phyloP scores from a whole-genome alignment of 2,797 vertebrate genomes.

The Esox lucius region DNA sequence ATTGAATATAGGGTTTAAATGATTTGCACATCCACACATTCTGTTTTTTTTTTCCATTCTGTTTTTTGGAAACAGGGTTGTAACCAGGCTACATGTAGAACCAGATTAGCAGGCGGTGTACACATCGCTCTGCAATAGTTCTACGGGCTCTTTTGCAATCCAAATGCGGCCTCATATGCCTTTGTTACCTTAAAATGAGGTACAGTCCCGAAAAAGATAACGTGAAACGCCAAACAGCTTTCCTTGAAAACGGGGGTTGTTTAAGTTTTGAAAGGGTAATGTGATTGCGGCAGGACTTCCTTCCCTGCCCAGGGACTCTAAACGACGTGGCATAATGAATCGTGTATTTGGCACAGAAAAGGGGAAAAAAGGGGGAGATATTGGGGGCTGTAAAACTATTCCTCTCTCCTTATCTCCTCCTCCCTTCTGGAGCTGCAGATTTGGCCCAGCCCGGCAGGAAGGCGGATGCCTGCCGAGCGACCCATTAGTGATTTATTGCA shows the following conservation, averaged over 20 bases:
- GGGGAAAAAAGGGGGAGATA: background rate
- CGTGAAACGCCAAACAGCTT: background rate
- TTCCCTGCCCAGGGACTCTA: background rate
- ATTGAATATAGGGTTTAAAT: no score
- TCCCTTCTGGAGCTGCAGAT: conserved; percentile 3
- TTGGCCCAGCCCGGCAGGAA: background rate
- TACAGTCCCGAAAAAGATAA: background rate
- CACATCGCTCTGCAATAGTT: background rate
- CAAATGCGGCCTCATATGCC: background rate
- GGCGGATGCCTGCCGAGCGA: background rate
- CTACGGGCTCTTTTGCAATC: background rate
- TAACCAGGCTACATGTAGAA: background rate
- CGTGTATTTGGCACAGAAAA: background rate
- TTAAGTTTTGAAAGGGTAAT: background rate
- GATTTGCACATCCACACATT: no score
- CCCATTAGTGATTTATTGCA: conserved; percentile 7
- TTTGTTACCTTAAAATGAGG: background rate
- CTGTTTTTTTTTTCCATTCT: no score
- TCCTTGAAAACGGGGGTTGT: background rate
- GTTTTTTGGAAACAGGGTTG: background rate
- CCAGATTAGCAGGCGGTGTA: background rate
- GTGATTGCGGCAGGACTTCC: background rate
- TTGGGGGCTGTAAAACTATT: background rate
- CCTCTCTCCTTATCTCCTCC: conserved; percentile 4
- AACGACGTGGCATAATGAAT: background rate